Percentiles rank a stretch among this genome's conserved stretches.
These are phyloP conservation scores for Gerris lacustris DNA, from an alignment of 2,888 invertebrate species.

Conservation along the genomic window DNA sequence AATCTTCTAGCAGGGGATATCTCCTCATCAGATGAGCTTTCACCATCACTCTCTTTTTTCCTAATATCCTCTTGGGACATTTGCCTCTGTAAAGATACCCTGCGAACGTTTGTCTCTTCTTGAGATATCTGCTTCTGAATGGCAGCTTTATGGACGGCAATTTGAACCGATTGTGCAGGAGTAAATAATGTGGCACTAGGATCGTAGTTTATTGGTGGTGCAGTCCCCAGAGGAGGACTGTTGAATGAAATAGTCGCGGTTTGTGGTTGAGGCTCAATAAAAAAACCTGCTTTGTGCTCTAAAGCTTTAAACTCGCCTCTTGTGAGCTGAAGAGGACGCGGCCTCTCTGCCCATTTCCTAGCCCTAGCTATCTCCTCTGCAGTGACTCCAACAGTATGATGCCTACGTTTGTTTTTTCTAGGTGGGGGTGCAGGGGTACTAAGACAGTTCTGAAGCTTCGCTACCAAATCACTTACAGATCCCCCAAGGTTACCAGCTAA, in stretches of 20 bases:
- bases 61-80: slow-evolving; percentile 28
- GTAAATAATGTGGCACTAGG: slow-evolving; percentile 36
- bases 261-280: slow-evolving; percentile 25
- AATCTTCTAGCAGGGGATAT: slow-evolving; percentile 31
- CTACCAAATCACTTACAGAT: slow-evolving; percentile 55
- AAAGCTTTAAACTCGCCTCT: background rate
- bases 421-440: slow-evolving; percentile 26
- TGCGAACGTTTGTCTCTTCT: slow-evolving; percentile 33
- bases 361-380: slow-evolving; percentile 69
- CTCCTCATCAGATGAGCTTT: slow-evolving; percentile 18
- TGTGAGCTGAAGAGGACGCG: slow-evolving; percentile 18
- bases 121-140: slow-evolving; percentile 38
- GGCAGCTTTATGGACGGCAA: slow-evolving; percentile 38
- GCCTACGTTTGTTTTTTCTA: slow-evolving; percentile 44
- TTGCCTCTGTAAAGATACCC: slow-evolving; percentile 28
- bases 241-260: slow-evolving; percentile 22
- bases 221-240: background rate
- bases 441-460: slow-evolving; percentile 50
- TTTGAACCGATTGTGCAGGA: slow-evolving; percentile 36
- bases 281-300: slow-evolving; percentile 21
- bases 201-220: slow-evolving; percentile 30
- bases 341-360: slow-evolving; percentile 43
- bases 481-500: slow-evolving; percentile 41
- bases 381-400: slow-evolving; percentile 75
- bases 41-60: slow-evolving; percentile 25